Percentiles rank a stretch among this genome's conserved stretches.
Conservation (phyloP, 2,113 vertebrate genomes). For the human region DNA sequence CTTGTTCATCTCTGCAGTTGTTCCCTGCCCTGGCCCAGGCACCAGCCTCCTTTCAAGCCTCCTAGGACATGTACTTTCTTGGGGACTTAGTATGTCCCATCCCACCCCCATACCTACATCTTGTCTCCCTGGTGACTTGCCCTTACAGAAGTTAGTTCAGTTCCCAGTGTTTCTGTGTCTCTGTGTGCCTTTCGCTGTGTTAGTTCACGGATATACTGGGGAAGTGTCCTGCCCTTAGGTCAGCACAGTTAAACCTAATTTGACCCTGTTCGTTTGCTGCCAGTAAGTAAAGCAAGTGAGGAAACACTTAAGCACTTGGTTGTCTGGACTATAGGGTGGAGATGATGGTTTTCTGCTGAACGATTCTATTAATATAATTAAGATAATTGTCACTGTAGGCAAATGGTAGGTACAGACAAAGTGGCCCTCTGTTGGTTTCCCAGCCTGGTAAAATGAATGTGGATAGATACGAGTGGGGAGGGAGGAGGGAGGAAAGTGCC, state of each 20-base stretch:
- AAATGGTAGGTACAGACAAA: neutral
- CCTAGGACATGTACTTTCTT: neutral
- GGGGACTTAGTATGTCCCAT: neutral
- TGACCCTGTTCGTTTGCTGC: neutral
- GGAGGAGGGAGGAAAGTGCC: neutral
- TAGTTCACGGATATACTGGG: neutral
- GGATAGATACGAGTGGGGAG: neutral
- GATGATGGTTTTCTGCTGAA: neutral
- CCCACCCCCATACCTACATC: neutral
- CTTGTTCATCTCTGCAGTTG: neutral
- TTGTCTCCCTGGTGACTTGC: neutral
- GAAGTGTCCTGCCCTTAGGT: neutral
- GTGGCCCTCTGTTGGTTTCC: neutral
- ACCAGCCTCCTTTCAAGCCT: neutral
- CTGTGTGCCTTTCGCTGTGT: neutral
- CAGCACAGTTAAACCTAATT: neutral
- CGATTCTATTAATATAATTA: conserved; percentile 7
- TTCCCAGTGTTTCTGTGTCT: neutral
- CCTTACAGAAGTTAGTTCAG: neutral
- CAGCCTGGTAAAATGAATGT: neutral
- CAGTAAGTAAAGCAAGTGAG: conserved; percentile 6
- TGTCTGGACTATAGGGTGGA: neutral
- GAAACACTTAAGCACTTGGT: neutral
- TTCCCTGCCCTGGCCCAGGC: neutral
- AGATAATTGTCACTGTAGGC: neutral